These are phyloP conservation scores for Drosophila sproati DNA, from an alignment of 1,140 invertebrate genomes.

Conservation along the genomic window DNA sequence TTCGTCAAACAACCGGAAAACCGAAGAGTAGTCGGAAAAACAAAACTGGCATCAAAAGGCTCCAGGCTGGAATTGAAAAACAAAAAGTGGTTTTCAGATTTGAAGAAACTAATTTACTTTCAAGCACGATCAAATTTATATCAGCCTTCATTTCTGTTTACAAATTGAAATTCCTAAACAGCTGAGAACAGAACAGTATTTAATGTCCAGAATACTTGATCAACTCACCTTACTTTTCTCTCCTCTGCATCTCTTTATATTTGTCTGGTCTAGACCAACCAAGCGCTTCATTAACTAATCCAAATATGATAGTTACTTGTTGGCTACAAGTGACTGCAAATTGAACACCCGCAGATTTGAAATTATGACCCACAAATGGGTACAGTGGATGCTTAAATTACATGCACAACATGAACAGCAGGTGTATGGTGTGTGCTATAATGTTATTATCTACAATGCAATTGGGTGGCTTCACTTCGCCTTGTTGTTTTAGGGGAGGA, in stretches of 20 bases:
- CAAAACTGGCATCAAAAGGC: no score
- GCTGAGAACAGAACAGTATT: no score
- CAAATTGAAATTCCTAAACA: no score
- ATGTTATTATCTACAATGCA: constrained; percentile 65
- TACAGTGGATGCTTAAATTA: constrained; percentile 54
- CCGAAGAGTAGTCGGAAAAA: no score
- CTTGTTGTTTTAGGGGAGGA: constrained; percentile 18
- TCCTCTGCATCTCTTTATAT: constrained; percentile 7
- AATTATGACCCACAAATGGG: constrained; percentile 65
- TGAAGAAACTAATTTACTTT: no score
- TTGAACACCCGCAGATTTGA: constrained; percentile 47
- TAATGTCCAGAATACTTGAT: no score
- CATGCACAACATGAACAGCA: constrained; percentile 34
- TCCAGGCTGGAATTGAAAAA: no score
- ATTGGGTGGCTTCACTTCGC: constrained; percentile 38
- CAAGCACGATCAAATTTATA: no score
- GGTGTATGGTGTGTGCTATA: constrained; percentile 4
- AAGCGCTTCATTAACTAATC: neutral
- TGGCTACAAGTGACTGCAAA: constrained; percentile 42
- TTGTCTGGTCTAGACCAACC: neutral
- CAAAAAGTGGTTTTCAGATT: no score
- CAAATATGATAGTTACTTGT: constrained; percentile 41
- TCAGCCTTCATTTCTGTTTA: no score
- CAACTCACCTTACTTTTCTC: neutral
- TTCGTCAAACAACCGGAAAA: no score